Conservation (phyloP, 2,797 vertebrate species). For the Clarias pachynema region DNA sequence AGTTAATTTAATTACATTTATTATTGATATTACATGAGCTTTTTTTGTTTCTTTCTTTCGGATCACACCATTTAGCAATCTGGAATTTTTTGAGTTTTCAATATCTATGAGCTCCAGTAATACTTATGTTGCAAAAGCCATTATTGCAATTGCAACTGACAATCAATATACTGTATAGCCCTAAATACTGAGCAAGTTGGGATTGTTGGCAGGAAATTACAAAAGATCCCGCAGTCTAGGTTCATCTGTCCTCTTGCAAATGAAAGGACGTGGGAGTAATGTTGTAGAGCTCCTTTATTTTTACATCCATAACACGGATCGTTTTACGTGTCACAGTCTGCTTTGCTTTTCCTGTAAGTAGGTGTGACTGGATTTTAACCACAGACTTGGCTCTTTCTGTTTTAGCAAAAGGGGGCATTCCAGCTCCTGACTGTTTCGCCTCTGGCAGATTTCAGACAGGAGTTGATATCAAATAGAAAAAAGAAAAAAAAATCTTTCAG, state of each 20-base stretch:
- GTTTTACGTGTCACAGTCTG: neutral
- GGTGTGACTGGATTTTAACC: constrained; percentile 21
- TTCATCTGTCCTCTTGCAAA: neutral
- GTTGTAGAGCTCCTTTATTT: neutral
- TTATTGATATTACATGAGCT: neutral
- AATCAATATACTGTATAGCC: neutral
- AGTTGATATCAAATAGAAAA: constrained; percentile 32
- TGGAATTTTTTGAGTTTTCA: neutral
- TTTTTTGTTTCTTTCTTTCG: neutral
- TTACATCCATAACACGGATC: constrained; percentile 5
- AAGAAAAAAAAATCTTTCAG: constrained; percentile 14
- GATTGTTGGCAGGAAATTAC: neutral
- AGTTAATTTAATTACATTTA: no score
- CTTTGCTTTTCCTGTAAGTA: constrained; percentile 44
- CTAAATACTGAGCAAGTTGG: neutral
- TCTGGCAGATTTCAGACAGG: constrained; percentile 43
- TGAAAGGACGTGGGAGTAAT: constrained; percentile 9
- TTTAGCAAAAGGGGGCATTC: constrained; percentile 33
- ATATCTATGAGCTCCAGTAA: neutral
- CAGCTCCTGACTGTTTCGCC: constrained; percentile 49
- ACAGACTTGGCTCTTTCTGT: constrained; percentile 12
- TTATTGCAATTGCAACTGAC: neutral
- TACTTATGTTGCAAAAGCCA: no score
- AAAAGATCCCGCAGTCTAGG: neutral
- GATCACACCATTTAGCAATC: neutral